phyloP scores from a whole-genome alignment of 2,797 vertebrate species.

The Carduelis carduelis region DNA sequence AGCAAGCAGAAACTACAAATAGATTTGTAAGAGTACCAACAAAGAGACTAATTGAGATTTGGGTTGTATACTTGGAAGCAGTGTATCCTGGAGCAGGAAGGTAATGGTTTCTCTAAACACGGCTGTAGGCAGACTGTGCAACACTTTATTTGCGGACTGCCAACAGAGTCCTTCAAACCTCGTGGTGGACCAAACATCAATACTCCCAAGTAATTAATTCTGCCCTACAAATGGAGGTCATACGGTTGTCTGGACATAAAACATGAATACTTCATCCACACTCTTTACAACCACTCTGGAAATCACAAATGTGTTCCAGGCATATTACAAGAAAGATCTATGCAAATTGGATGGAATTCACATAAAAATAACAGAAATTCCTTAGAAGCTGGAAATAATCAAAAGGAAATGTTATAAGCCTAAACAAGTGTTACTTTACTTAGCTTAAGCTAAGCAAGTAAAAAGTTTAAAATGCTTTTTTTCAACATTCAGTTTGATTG shows the following conservation, averaged over 20 bases:
- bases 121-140: not conserved
- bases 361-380: constrained; percentile 12
- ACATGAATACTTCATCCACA: not conserved
- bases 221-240: not conserved
- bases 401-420: not conserved
- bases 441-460: not conserved
- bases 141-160: not conserved
- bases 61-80: not conserved
- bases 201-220: not conserved
- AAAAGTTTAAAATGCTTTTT: not conserved
- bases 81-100: not conserved
- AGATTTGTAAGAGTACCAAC: not conserved
- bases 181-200: not conserved
- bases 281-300: not conserved
- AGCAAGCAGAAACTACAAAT: not conserved
- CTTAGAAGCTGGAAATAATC: not conserved
- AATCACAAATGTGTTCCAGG: not conserved
- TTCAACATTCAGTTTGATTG: not conserved
- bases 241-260: not conserved
- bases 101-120: not conserved
- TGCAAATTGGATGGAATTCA: constrained; percentile 2
- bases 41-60: not conserved
- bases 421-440: not conserved
- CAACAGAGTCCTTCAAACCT: not conserved
- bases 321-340: not conserved